A percentile compares a stretch with the other conserved stretches of the same genome.
These are phyloP conservation scores for Apostichopus japonicus DNA, from an alignment of 35 echinoderm and acorn worm genomes.

Conservation along the genomic window DNA sequence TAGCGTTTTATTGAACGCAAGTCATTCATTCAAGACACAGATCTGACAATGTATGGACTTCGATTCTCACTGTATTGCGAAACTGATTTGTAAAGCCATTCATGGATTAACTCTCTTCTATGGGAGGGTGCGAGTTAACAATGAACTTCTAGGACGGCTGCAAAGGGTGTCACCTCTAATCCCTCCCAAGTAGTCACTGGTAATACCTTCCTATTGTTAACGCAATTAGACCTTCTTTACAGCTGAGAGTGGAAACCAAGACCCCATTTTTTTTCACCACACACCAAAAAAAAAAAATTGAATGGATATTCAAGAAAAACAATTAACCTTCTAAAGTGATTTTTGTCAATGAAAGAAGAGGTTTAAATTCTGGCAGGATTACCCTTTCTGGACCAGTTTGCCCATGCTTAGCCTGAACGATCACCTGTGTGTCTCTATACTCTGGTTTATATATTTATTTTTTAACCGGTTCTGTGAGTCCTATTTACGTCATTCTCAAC, in stretches of 20 bases:
- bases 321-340: neutral
- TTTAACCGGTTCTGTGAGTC: no score
- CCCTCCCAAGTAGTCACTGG: neutral
- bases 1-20: neutral
- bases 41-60: neutral
- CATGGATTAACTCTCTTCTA: neutral
- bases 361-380: neutral
- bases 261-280: neutral
- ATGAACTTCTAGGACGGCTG: slow-evolving; percentile 27
- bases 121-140: slow-evolving; percentile 5
- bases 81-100: neutral
- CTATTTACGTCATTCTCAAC: no score
- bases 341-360: neutral
- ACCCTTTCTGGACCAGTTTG: neutral
- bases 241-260: neutral
- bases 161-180: slow-evolving; percentile 30
- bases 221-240: neutral
- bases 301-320: neutral
- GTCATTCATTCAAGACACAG: neutral
- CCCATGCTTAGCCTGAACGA: no score
- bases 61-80: neutral
- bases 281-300: neutral
- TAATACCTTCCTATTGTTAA: neutral
- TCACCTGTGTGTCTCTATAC: no score
- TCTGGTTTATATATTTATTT: no score